phyloP scores from a whole-genome alignment of 2,113 vertebrate species.

The Hiodon tergisus region DNA sequence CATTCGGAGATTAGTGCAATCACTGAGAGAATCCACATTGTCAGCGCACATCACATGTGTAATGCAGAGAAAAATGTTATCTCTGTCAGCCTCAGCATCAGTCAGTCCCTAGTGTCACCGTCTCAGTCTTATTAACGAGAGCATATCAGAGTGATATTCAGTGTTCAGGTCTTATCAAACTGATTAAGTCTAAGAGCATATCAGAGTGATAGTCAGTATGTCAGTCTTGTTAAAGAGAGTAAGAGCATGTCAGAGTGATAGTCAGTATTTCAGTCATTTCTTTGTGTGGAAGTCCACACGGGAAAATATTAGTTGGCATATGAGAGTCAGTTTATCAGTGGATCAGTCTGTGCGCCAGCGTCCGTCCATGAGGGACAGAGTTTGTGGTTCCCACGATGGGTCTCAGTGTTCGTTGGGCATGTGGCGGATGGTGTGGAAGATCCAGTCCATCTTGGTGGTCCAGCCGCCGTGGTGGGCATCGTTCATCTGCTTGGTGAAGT shows the following conservation, averaged over 20 bases:
- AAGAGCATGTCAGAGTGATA: not conserved
- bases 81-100: not conserved
- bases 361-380: not conserved
- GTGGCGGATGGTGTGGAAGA: conserved; percentile 70
- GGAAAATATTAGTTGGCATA: not conserved
- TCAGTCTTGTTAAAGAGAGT: not conserved
- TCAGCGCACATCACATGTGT: no score
- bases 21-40: not conserved
- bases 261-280: conserved; percentile 4
- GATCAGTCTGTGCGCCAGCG: not conserved
- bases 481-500: conserved; percentile 73
- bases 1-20: conserved; percentile 14
- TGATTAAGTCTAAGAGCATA: not conserved
- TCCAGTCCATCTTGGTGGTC: conserved; percentile 77
- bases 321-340: not conserved
- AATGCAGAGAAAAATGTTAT: no score
- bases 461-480: conserved; percentile 70
- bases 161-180: not conserved
- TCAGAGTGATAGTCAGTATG: not conserved
- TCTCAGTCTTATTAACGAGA: not conserved
- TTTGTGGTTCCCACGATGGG: not conserved
- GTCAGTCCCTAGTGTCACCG: not conserved
- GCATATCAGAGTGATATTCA: not conserved
- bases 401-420: conserved; percentile 58
- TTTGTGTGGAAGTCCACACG: not conserved